Evolutionary conservation across 1,140 invertebrate species (phyloP).

Genomic region (Zaprionus davidi): DNA sequence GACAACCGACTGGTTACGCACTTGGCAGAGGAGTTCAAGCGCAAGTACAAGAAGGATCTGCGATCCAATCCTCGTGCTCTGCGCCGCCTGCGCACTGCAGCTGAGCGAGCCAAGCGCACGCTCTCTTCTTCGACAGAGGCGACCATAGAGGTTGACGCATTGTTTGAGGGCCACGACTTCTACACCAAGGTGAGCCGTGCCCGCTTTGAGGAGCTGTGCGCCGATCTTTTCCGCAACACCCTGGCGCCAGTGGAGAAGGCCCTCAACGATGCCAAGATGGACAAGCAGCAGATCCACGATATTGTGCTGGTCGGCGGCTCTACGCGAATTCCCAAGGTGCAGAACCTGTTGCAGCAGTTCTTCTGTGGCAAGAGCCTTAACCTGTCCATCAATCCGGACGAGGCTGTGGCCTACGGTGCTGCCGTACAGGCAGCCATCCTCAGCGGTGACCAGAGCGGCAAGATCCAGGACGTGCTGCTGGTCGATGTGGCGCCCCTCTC

Average conservation of each 20-base stretch:
- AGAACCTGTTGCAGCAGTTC: conserved; percentile 87
- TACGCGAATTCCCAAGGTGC: conserved; percentile 88
- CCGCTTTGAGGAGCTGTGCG: conserved; percentile 93
- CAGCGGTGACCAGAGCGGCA: conserved; percentile 89
- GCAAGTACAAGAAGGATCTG: conserved; percentile 93
- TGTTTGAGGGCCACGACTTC: conserved; percentile 92
- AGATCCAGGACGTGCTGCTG: conserved; percentile 88
- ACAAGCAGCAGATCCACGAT: conserved; percentile 88
- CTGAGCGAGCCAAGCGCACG: conserved; percentile 89
- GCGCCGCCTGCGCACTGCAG: conserved; percentile 90
- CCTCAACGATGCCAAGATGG: conserved; percentile 90
- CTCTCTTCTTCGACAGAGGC: conserved; percentile 89
- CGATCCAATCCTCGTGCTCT: conserved; percentile 90
- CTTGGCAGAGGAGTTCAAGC: conserved; percentile 91
- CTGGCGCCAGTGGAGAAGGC: conserved; percentile 90
- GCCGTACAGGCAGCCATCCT: conserved; percentile 92
- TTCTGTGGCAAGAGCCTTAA: conserved; percentile 88
- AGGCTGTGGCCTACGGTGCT: conserved; percentile 90
- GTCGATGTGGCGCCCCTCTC: conserved; percentile 86
- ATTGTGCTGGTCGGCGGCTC: conserved; percentile 88
- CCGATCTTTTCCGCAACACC: conserved; percentile 91
- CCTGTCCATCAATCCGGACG: conserved; percentile 92
- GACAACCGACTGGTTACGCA: conserved; percentile 93
- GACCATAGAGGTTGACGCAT: conserved; percentile 90
- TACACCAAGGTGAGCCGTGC: conserved; percentile 93